These are phyloP conservation scores for Branchellion lobata DNA, from an alignment of 2,888 invertebrate species.

Conservation along the genomic window DNA sequence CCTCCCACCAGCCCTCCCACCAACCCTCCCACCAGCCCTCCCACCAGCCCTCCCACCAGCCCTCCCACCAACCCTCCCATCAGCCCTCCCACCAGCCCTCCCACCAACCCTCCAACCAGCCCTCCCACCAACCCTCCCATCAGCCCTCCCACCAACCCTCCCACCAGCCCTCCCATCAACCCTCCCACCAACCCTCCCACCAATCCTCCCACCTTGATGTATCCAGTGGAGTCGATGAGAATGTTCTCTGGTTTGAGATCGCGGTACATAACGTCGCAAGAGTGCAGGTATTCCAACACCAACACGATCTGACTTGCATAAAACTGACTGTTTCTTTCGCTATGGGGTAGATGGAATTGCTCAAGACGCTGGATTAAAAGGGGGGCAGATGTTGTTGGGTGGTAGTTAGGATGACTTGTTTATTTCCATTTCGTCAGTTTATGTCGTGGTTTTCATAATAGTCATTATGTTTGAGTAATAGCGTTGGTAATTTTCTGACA, in stretches of 20 bases:
- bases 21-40: too few relatives aligned
- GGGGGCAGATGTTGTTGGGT: background rate
- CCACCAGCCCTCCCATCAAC: too few relatives aligned
- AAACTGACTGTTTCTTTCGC: conserved; percentile 54
- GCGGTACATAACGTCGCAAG: conserved; percentile 95
- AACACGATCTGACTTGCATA: conserved; percentile 80
- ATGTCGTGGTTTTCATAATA: background rate
- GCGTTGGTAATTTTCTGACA: background rate
- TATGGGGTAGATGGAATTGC: conserved; percentile 29
- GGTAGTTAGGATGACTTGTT: background rate
- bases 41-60: too few relatives aligned
- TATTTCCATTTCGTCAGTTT: background rate
- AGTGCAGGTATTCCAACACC: conserved; percentile 98
- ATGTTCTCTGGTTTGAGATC: conserved; percentile 97
- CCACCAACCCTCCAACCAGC: too few relatives aligned
- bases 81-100: too few relatives aligned
- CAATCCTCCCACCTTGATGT: conserved; percentile 81
- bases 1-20: too few relatives aligned
- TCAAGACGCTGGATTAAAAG: background rate
- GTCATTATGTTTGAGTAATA: background rate
- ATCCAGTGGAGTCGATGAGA: conserved; percentile 86
- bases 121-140: too few relatives aligned
- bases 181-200: too few relatives aligned
- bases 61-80: too few relatives aligned
- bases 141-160: too few relatives aligned